Conservation (phyloP, 2,797 vertebrate species). For the Sylvilagus floridanus region DNA sequence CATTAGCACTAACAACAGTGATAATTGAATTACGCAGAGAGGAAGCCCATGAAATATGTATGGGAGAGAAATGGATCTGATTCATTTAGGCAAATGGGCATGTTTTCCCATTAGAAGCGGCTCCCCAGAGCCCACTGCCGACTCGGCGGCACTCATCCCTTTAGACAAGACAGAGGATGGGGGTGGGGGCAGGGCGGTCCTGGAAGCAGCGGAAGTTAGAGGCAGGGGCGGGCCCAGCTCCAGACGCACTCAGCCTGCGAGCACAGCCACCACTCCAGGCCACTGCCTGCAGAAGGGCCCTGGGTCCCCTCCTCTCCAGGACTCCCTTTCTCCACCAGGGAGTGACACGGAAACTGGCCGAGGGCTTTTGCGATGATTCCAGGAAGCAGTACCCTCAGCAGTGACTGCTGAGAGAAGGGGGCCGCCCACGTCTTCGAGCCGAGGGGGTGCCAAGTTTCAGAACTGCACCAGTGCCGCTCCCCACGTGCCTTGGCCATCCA, state of each 20-base stretch:
- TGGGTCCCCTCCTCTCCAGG: fast-evolving
- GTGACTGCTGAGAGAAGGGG: neutral
- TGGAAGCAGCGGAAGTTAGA: neutral
- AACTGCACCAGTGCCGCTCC: neutral
- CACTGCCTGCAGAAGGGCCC: neutral
- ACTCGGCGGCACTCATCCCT: slow-evolving; percentile 2
- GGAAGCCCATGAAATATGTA: slow-evolving; percentile 79
- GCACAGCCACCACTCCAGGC: neutral
- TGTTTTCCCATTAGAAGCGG: slow-evolving; percentile 71
- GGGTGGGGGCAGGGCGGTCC: neutral
- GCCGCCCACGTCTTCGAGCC: neutral
- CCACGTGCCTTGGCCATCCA: neutral
- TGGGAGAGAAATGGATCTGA: slow-evolving; percentile 76
- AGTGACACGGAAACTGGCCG: neutral
- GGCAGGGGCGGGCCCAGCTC: neutral
- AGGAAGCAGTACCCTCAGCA: neutral
- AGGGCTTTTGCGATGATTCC: neutral
- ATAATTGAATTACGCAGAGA: slow-evolving; percentile 81
- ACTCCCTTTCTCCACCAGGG: neutral
- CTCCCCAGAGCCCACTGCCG: slow-evolving; percentile 41
- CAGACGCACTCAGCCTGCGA: neutral
- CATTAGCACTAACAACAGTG: slow-evolving; percentile 71
- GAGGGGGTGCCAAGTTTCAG: neutral
- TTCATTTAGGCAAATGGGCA: slow-evolving; percentile 78
- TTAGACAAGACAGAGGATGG: neutral